Conservation (phyloP, 2,888 invertebrate genomes). For the Andricus curvator region DNA sequence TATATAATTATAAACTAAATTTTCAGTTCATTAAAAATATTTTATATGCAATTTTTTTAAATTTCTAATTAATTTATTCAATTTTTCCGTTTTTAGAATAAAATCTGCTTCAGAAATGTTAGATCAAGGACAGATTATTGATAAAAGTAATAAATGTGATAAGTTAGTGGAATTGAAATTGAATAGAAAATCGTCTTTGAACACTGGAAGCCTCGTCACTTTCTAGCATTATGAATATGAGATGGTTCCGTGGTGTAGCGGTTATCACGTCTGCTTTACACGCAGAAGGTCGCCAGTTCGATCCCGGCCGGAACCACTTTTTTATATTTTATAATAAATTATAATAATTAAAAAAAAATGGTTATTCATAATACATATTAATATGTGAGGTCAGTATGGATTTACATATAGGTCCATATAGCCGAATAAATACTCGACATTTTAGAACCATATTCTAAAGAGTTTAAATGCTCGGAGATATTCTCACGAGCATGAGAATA, state of each 20-base stretch:
- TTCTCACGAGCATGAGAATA: no score
- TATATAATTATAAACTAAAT: not conserved
- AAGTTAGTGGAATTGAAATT: not conserved
- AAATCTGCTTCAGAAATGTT: not conserved
- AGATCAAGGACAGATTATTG: not conserved
- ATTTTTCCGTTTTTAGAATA: not conserved
- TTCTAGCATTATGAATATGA: not conserved
- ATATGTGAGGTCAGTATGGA: no score
- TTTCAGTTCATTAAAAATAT: not conserved
- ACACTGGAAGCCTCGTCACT: not conserved
- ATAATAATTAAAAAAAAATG: no score
- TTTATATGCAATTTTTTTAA: not conserved
- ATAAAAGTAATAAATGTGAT: not conserved
- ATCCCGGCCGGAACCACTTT: conserved; percentile 71
- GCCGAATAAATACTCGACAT: no score
- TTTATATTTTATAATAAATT: conserved; percentile 46
- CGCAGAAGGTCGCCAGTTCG: conserved; percentile 75
- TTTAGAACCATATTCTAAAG: no score
- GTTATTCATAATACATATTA: no score
- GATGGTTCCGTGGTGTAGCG: conserved; percentile 73
- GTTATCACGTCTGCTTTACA: conserved; percentile 75
- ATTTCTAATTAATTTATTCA: not conserved
- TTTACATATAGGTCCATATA: rapidly evolving
- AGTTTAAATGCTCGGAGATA: no score
- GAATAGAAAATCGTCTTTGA: not conserved